Evolutionary conservation across 2,797 vertebrate species (phyloP).

Genomic region (Cheracebus regulus): DNA sequence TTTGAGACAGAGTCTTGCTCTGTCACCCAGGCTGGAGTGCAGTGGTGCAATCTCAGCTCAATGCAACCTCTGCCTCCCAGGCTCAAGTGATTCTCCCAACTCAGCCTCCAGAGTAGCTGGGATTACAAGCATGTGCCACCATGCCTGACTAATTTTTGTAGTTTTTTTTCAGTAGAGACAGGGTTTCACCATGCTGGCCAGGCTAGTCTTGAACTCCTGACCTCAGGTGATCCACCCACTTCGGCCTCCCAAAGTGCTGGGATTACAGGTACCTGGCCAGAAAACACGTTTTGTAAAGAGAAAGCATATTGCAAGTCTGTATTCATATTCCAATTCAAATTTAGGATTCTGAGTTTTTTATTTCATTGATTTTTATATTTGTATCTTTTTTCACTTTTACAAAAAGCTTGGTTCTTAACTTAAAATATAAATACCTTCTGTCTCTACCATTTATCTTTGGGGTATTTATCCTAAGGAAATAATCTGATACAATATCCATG

Average conservation of each 20-base stretch:
- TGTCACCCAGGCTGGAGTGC: no score
- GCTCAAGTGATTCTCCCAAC: no score
- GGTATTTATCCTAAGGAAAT: constrained; percentile 33
- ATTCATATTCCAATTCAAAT: background rate
- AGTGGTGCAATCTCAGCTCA: no score
- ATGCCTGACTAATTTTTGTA: no score
- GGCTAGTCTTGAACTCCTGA: background rate
- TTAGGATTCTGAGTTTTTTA: constrained; percentile 33
- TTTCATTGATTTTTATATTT: constrained; percentile 8
- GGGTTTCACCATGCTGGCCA: no score
- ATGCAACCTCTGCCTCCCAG: no score
- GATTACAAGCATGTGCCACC: no score
- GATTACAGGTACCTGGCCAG: background rate
- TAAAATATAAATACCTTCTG: constrained; percentile 3
- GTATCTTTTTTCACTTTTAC: background rate
- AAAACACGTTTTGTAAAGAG: background rate
- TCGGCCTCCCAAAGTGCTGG: no score
- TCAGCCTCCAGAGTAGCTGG: no score
- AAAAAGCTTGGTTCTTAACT: constrained; percentile 8
- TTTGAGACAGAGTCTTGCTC: no score
- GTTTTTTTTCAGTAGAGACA: no score
- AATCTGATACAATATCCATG: background rate
- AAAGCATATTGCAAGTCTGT: background rate
- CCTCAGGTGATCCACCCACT: background rate
- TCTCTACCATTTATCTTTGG: background rate